Evolutionary conservation across 2,888 invertebrate genomes (phyloP), one percentile per base, ranked within the genome.

Genomic region (Chymomyza procnemis): DNA sequence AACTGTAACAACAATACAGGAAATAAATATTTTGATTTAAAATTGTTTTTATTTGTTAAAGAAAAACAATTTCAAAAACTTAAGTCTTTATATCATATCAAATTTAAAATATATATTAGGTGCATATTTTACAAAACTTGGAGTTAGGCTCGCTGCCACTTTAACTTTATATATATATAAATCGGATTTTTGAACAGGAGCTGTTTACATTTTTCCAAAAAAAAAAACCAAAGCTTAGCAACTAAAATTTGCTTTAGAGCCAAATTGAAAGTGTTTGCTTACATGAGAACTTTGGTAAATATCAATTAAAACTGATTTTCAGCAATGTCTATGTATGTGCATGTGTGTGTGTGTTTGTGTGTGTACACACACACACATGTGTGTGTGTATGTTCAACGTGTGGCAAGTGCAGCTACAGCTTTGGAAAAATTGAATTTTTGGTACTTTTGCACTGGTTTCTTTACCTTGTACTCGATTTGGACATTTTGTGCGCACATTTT

Each of bases 301-400:
- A 83, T 83, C 83, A 83, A 83, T 83, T 83, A 83, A 83, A 83
- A 83, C 83, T 79, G 83, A 75, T 85, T 86, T 79, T 75, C 83
- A 65, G 48, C 61, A 68, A n/a, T n/a, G n/a, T n/a, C n/a, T n/a
- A n/a, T n/a, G n/a, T n/a, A n/a, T n/a, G n/a, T n/a, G 69, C 63
- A 57, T 21, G 22, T 59, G 59, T 18, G 46, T 59, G 48, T 54
- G 50, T 47, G 63, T 48, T 34, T 50, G 4, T 4, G 2, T 46
- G 34, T 48, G 18, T 50, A 9, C 12, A 12, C 5, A 34, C 12
- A 34, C 0, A 12, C 1, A 5, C 3, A 3, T 41, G 52, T 18
- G 55, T 57, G 54, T 22, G 61, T 50, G n/a, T 54, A 46, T 48
- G 61, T 56, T 55, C 58, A 69, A 41, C 59, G 22, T 69, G 41